Conservation (phyloP, 2,113 vertebrate genomes). For the Pseudopipra pipra region DNA sequence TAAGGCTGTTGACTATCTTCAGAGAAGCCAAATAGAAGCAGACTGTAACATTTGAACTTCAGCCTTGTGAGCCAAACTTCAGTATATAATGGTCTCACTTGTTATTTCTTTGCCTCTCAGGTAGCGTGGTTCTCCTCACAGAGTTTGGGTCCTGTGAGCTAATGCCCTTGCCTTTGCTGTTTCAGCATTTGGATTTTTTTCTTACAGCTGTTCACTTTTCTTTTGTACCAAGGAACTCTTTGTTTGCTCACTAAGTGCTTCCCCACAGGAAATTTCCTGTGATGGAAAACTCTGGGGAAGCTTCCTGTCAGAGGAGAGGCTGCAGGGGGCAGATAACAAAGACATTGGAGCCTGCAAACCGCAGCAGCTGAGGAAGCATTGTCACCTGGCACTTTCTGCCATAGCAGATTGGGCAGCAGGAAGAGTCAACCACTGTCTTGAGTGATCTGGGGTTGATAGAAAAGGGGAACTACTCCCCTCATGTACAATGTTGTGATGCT, state of each 20-base stretch:
- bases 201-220: neutral
- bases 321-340: constrained; percentile 70
- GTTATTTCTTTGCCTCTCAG: neutral
- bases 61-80: neutral
- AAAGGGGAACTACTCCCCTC: neutral
- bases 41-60: neutral
- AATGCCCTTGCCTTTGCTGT: neutral
- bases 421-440: neutral
- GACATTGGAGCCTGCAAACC: neutral
- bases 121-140: neutral
- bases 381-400: neutral
- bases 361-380: neutral
- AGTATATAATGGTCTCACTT: neutral
- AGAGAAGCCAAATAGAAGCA: neutral
- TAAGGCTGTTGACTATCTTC: neutral
- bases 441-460: neutral
- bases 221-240: constrained; percentile 41
- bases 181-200: neutral
- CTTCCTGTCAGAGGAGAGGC: constrained; percentile 72
- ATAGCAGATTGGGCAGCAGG: neutral
- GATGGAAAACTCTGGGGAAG: constrained; percentile 74
- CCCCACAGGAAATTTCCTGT: constrained; percentile 82
- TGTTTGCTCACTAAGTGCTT: constrained; percentile 70
- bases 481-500: neutral
- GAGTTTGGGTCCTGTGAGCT: neutral